Evolutionary conservation across 2,113 vertebrate genomes (phyloP), one percentile per base, ranked within the genome.

Genomic region (Aspiorhynchus laticeps): DNA sequence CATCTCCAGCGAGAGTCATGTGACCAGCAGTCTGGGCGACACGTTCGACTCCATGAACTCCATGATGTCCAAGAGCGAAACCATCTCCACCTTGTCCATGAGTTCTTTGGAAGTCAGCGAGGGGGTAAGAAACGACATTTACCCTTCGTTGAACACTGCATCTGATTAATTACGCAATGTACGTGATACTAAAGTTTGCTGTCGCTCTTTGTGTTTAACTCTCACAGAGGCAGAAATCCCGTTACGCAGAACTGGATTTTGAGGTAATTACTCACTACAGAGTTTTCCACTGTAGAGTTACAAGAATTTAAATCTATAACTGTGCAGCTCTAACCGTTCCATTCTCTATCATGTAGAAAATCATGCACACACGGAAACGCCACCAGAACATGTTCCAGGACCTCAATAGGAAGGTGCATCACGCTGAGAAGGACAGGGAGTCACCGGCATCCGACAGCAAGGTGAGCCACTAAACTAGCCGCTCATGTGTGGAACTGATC

Each of bases 321-420:
- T 17, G 67, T 75, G 15, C 2, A 1, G 14, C 10, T 11, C 4
- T 19, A 75, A 74, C 0, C 28, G 1, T 65, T 48, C 14, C 89
- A 63, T 85, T 80, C 65, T 93, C 33, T 85, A 28, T 24, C 61
- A 9, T 93, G 10, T 74, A 99, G 98, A 99, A 99, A 95, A 98
- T 99, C 91, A 99, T 99, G 98, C 98, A 99, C 95, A 99, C 98
- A 4, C 95, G 98, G 90, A 99, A 99, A 92, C 96, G 98, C 87
- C 98, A 99, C 93, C 98, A 99, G 93, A 98, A 99, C 95, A 98
- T 99, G 98, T 99, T 99, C 93, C 98, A 99, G 94, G 98, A 99
- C 92, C 95, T 99, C 59, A 99, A 98, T 94, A 96, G 97, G 93
- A 99, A 98, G 92, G 90, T 99, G 87, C 98, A 99, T 94, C 97